Conservation (phyloP, 2,797 vertebrate genomes). For the Bradypus variegatus region DNA sequence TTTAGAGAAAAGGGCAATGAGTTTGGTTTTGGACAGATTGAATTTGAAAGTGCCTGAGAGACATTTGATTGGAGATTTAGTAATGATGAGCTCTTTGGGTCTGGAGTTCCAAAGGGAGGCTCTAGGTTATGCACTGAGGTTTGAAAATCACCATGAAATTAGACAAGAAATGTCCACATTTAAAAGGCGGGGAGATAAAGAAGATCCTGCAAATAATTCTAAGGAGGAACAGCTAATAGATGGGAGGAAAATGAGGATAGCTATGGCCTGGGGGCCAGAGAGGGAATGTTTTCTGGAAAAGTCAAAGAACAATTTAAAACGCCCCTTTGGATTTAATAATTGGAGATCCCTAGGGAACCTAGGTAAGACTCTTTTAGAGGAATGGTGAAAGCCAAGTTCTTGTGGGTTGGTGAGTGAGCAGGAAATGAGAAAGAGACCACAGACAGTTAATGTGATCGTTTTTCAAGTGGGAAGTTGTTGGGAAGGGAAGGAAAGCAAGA, state of each 20-base stretch:
- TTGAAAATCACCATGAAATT: neutral
- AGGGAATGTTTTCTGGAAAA: neutral
- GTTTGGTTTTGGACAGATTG: accelerated
- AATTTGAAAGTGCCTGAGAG: neutral
- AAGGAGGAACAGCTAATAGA: neutral
- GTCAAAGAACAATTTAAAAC: neutral
- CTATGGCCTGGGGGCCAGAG: neutral
- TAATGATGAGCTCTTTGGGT: neutral
- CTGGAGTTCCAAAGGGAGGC: neutral
- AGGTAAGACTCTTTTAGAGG: neutral
- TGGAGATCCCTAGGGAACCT: neutral
- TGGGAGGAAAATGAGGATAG: neutral
- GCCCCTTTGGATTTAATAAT: too few species aligned
- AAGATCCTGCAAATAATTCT: neutral
- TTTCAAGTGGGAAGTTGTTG: neutral
- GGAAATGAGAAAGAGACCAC: accelerated
- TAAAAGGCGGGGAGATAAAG: neutral
- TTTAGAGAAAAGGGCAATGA: neutral
- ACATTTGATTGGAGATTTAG: neutral
- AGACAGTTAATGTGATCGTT: neutral
- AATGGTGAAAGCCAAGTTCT: neutral
- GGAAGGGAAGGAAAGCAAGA: neutral
- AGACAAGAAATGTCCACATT: neutral
- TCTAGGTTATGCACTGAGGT: neutral
- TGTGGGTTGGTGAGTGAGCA: neutral